phyloP scores from a whole-genome alignment of 2,888 invertebrate species.

The Drosophila multiciliata region DNA sequence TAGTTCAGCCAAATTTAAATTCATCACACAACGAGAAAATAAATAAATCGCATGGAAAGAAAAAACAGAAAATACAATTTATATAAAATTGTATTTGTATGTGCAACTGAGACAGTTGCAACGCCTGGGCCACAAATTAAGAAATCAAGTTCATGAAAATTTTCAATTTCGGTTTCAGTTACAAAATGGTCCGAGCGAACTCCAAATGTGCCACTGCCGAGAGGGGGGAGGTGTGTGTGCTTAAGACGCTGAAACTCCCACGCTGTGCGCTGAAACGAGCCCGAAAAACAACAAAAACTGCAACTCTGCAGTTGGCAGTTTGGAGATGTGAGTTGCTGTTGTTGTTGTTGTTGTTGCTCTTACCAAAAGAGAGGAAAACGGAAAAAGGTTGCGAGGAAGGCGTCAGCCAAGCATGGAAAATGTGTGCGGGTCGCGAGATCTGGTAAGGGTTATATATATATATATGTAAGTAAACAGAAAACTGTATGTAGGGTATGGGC shows the following conservation, averaged over 20 bases:
- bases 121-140: conserved; percentile 50
- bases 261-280: conserved; percentile 59
- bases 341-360: neutral
- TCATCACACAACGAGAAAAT: conserved; percentile 36
- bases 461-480: neutral
- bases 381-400: conserved; percentile 41
- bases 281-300: conserved; percentile 10
- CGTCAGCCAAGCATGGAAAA: conserved; percentile 52
- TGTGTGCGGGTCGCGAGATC: conserved; percentile 30
- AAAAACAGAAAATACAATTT: conserved; percentile 3
- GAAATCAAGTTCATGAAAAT: conserved; percentile 74
- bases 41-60: conserved; percentile 11
- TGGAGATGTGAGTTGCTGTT: conserved; percentile 11
- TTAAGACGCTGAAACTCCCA: conserved; percentile 40
- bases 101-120: conserved; percentile 39
- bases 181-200: conserved; percentile 15
- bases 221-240: neutral
- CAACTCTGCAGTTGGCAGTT: conserved; percentile 9
- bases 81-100: neutral
- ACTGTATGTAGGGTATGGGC: conserved; percentile 17
- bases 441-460: conserved; percentile 4
- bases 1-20: conserved; percentile 73
- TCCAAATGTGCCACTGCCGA: neutral
- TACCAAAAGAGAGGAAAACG: conserved; percentile 6
- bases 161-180: conserved; percentile 71